Evolutionary conservation across 2,113 vertebrate genomes (phyloP).

Genomic region (Charadrius vociferus): DNA sequence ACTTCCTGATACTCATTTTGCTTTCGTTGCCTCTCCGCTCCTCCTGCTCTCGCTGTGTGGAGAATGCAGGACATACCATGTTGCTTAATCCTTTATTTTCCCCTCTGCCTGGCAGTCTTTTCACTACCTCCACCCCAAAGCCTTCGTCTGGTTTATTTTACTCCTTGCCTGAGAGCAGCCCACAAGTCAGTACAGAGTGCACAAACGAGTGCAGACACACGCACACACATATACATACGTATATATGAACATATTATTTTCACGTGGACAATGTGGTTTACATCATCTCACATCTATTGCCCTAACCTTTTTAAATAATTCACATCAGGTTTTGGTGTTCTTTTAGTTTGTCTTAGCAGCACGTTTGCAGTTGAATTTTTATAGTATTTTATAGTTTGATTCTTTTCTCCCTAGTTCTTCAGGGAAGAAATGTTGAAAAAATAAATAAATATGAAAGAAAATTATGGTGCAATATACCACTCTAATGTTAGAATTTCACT

Average conservation of each 20-base stretch:
- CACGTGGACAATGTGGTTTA: not conserved
- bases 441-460: not conserved
- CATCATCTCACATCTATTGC: not conserved
- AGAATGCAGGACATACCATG: not conserved
- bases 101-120: not conserved
- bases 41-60: not conserved
- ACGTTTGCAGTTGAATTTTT: not conserved
- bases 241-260: not conserved
- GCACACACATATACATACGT: accelerated
- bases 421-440: not conserved
- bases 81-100: not conserved
- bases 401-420: not conserved
- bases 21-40: not conserved
- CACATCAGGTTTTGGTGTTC: not conserved
- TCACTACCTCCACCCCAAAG: not conserved
- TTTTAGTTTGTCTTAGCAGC: not conserved
- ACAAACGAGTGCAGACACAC: accelerated
- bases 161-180: not conserved
- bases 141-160: not conserved
- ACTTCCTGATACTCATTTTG: not conserved
- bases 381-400: not conserved
- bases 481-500: conserved; percentile 22
- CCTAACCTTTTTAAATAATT: not conserved
- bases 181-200: not conserved
- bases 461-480: not conserved